These are phyloP conservation scores for Oopsacas minuta DNA, from an alignment of 37 sponge, comb jelly and placozoan genomes.

Conservation along the genomic window DNA sequence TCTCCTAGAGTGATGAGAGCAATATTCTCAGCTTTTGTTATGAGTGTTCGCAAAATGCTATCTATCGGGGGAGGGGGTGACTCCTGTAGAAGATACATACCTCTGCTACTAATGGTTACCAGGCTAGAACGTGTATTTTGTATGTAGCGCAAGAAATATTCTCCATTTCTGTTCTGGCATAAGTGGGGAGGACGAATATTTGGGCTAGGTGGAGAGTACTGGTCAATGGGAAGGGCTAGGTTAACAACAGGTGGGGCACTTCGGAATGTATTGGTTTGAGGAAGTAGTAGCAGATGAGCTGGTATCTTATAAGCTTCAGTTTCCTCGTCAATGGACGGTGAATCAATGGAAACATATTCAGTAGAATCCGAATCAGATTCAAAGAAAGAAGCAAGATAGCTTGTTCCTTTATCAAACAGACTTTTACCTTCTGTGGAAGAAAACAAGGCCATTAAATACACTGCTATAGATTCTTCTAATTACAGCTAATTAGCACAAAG, in stretches of 20 bases:
- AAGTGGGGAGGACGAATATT: background rate
- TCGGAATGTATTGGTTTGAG: background rate
- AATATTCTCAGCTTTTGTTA: background rate
- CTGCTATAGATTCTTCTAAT: too few species aligned
- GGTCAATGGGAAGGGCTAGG: background rate
- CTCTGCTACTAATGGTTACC: slow-evolving; percentile 6
- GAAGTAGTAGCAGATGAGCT: background rate
- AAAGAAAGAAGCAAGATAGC: background rate
- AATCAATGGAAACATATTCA: background rate
- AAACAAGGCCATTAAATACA: background rate
- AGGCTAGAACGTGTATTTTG: background rate
- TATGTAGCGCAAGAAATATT: background rate
- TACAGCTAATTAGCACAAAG: background rate
- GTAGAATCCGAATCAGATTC: slow-evolving; percentile 11
- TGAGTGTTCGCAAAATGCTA: background rate
- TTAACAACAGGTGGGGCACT: background rate
- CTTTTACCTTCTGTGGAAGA: background rate
- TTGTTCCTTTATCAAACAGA: background rate
- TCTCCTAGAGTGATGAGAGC: background rate
- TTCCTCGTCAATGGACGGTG: background rate
- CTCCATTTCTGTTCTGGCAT: background rate
- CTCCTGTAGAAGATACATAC: background rate
- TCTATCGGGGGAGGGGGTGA: background rate
- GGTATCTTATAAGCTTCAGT: background rate
- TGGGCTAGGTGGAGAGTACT: background rate